A percentile compares a stretch with the other conserved stretches of the same genome.
These are phyloP conservation scores for Cryptoprocta ferox DNA, from an alignment of 2,797 vertebrate species.

Conservation along the genomic window DNA sequence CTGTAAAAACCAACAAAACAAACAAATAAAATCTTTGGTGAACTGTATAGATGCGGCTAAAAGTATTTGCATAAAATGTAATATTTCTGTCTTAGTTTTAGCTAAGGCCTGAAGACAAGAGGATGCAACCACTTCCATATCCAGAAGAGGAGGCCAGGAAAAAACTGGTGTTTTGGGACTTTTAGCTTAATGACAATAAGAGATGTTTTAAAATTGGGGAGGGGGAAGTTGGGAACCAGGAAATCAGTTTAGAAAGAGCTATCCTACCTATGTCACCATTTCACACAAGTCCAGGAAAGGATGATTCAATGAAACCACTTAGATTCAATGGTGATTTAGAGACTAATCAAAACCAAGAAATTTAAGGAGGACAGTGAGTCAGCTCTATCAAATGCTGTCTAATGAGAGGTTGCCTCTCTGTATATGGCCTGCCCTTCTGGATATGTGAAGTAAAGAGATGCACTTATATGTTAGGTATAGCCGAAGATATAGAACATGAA, in stretches of 20 bases:
- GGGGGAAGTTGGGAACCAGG: not conserved
- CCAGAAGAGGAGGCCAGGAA: not conserved
- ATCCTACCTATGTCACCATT: not conserved
- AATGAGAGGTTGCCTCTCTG: not conserved
- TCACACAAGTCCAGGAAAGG: not conserved
- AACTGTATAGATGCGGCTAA: not conserved
- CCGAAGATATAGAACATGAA: not conserved
- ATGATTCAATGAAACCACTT: not conserved
- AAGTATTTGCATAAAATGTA: not conserved
- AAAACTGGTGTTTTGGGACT: not conserved
- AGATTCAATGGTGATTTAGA: not conserved
- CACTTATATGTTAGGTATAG: not conserved
- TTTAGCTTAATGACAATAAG: not conserved
- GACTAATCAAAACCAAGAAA: not conserved
- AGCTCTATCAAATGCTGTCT: not conserved
- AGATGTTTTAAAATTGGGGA: not conserved
- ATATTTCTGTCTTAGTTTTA: not conserved
- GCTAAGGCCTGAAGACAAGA: not conserved
- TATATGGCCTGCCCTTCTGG: not conserved
- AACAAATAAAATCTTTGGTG: not conserved
- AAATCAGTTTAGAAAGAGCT: not conserved
- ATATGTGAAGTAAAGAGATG: not conserved
- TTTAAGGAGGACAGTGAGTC: not conserved
- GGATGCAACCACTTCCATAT: not conserved
- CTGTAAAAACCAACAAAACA: not conserved